Base-by-base conservation (phyloP, 2,113 vertebrate species). In the Rutilus rutilus region DNA sequence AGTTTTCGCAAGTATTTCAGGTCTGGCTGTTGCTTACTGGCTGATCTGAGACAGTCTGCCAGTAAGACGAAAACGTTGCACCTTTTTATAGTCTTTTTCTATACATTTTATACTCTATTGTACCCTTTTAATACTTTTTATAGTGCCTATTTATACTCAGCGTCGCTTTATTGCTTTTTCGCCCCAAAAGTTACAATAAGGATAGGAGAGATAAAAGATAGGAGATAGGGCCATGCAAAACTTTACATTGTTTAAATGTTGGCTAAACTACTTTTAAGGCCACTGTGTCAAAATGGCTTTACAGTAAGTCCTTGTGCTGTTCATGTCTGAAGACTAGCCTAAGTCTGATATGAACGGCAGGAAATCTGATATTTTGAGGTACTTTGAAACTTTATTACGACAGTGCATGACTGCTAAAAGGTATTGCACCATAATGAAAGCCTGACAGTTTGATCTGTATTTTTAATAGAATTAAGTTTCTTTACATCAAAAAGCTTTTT, bases 401-500 rank as follows among this genome's bases (percentile, higher is more conserved):
- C 94, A 93, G 95, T 94, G 95, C 95, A 95, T 95, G 95, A 94
- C 95, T 94, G 95, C 96, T 97, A 97, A 98, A 97, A 97, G 95
- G 94, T 94, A 96, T 95, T 96, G 96, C 96, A 96, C 95, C 93
- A 93, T 96, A 96, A 95, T 97, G 96, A 97, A 97, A 96, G 95
- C 96, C 95, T 97, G 96, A 97, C 97, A 97, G 96, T 96, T 97
- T 97, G 95, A 97, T 97, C 97, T 96, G 96, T 96, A 96, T 96
- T 96, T 95, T 96, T 97, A 97, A 96, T 94, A 93, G 95, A 97
- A 97, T 99, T 97, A 97, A 42, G 95, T 96, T 95, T 97, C 95
- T 96, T 96, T 96, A 98, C 97, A 98, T 97, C 96, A 96, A 97
- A 99, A 99, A 97, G 97, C 97, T 99, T 94, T 95, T 95, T 95